Conservation (phyloP, 2,888 invertebrate species). For the Sinhomidia bicolor region DNA sequence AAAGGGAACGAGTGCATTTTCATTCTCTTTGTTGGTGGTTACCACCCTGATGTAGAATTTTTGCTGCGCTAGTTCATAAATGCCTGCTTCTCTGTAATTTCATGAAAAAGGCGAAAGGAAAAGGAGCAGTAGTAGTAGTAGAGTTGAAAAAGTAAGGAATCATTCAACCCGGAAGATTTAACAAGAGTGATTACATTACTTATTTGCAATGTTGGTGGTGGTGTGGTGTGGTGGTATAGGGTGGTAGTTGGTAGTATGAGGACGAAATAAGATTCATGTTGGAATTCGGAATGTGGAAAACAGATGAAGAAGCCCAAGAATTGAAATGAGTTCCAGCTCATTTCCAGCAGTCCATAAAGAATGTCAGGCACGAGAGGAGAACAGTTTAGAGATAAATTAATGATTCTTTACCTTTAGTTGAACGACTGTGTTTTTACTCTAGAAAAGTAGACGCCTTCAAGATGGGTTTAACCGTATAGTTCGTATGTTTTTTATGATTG, state of each 20-base stretch:
- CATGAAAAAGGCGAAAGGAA: neutral
- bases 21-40: neutral
- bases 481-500: slow-evolving; percentile 5
- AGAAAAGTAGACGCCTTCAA: no score
- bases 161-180: slow-evolving; percentile 72
- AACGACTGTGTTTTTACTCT: neutral
- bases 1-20: neutral
- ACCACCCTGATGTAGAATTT: neutral
- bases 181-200: slow-evolving; percentile 27
- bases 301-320: slow-evolving; percentile 21
- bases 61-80: neutral
- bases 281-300: slow-evolving; percentile 29
- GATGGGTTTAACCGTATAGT: no score
- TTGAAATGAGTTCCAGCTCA: slow-evolving; percentile 70
- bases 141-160: no score
- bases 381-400: slow-evolving; percentile 60
- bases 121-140: neutral
- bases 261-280: neutral
- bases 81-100: neutral
- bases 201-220: neutral
- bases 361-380: slow-evolving; percentile 50
- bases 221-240: neutral
- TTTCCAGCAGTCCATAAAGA: slow-evolving; percentile 59
- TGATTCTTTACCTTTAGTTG: slow-evolving; percentile 23
- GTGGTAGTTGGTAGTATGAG: neutral